Conservation (phyloP, 2,888 invertebrate species). For the Noctua fimbriata region DNA sequence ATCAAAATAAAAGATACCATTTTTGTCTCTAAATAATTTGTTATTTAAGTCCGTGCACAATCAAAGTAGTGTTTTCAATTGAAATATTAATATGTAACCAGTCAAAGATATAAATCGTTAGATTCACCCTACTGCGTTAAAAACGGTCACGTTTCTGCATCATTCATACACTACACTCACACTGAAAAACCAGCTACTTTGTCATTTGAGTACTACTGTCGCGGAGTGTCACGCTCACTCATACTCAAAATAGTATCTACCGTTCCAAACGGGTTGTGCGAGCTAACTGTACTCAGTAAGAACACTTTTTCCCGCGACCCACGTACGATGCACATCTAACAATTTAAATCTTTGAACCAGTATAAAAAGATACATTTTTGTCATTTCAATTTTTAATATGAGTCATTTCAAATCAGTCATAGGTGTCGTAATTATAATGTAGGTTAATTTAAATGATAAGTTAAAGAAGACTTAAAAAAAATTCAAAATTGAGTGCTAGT, state of each 20-base stretch:
- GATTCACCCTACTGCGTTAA: background rate
- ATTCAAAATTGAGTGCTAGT: slow-evolving; percentile 38
- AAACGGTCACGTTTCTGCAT: background rate
- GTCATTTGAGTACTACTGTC: background rate
- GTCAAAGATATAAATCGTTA: background rate
- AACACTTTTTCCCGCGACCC: background rate
- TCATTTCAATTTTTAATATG: slow-evolving; percentile 8
- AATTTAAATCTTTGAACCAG: background rate
- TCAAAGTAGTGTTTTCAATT: slow-evolving; percentile 15
- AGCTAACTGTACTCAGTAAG: background rate
- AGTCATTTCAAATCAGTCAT: slow-evolving; percentile 3
- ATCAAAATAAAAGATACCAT: background rate
- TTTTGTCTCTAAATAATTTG: slow-evolving; percentile 6
- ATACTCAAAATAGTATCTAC: background rate
- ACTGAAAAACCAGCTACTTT: background rate
- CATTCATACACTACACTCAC: background rate
- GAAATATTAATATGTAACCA: slow-evolving; percentile 3
- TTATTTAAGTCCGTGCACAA: background rate
- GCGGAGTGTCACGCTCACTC: background rate
- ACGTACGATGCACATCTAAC: background rate
- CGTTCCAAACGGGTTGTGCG: background rate
- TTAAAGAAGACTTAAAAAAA: slow-evolving; percentile 45
- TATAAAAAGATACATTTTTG: background rate
- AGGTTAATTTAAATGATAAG: slow-evolving; percentile 26
- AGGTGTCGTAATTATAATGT: slow-evolving; percentile 6